phyloP scores from a whole-genome alignment of 2,888 invertebrate species.

The Caenorhabditis drosophilae region DNA sequence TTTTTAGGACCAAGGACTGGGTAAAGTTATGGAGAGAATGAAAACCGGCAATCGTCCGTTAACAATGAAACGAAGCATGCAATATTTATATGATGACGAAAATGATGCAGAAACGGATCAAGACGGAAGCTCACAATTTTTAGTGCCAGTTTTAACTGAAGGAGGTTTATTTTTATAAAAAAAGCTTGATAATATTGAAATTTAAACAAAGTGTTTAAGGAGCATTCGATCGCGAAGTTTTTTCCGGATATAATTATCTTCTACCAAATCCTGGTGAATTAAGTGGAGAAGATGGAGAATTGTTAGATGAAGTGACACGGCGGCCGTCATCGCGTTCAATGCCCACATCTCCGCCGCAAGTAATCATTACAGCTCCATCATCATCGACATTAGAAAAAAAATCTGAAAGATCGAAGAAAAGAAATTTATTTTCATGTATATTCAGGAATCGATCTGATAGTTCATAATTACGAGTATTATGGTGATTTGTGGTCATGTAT shows the following conservation, averaged over 20 bases:
- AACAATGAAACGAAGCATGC: conserved; percentile 23
- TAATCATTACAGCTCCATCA: too few species aligned
- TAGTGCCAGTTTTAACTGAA: conserved; percentile 1
- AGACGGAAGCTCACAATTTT: conserved; percentile 4
- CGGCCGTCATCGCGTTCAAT: neutral
- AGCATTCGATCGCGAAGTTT: neutral
- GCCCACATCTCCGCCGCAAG: neutral
- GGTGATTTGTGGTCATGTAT: too few species aligned
- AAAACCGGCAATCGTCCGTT: conserved; percentile 27
- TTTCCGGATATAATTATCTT: neutral
- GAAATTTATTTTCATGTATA: conserved; percentile 13
- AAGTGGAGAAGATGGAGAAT: neutral
- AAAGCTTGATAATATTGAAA: too few species aligned
- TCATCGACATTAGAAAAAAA: too few species aligned
- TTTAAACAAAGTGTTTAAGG: neutral
- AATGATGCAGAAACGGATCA: conserved; percentile 1
- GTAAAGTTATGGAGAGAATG: conserved; percentile 32
- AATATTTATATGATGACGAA: conserved; percentile 11
- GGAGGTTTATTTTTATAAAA: too few species aligned
- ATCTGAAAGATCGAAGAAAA: too few species aligned
- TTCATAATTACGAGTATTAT: conserved; percentile 3
- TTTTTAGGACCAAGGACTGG: conserved; percentile 29
- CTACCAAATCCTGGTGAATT: conserved; percentile 1
- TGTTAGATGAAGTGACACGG: too few species aligned
- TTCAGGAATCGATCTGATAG: conserved; percentile 12